A percentile compares a stretch with the other conserved stretches of the same genome.
Evolutionary conservation across 2,888 invertebrate genomes (phyloP).

Genomic region (Phyllotreta striolata): DNA sequence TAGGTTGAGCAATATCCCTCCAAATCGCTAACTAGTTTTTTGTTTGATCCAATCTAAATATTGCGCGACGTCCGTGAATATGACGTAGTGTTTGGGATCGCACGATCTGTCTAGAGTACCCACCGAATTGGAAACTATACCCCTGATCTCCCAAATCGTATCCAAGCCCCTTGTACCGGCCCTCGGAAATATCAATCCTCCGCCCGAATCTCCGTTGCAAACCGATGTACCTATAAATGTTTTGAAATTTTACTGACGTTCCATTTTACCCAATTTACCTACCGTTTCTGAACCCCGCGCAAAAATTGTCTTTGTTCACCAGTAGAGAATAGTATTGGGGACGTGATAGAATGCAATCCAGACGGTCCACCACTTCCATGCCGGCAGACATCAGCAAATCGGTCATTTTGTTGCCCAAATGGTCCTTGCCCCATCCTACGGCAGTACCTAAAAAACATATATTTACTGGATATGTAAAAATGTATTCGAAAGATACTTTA

Average conservation of each 20-base stretch:
- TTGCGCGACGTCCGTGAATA: conserved; percentile 69
- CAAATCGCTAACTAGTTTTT: neutral
- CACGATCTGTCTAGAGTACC: conserved; percentile 67
- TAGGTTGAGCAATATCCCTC: neutral
- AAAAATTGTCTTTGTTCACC: conserved; percentile 66
- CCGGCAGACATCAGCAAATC: conserved; percentile 65
- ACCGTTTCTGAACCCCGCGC: conserved; percentile 62
- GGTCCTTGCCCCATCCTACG: conserved; percentile 65
- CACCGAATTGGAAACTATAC: conserved; percentile 67
- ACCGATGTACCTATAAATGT: conserved; percentile 64
- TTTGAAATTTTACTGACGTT: conserved; percentile 10
- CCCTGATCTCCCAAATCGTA: conserved; percentile 57
- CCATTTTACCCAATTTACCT: conserved; percentile 18
- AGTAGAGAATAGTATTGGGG: conserved; percentile 68
- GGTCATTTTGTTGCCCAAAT: conserved; percentile 65
- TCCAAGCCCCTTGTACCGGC: conserved; percentile 42
- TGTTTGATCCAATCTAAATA: conserved; percentile 54
- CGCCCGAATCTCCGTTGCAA: conserved; percentile 63
- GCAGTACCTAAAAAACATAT: conserved; percentile 49
- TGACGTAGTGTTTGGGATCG: conserved; percentile 69
- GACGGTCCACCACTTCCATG: conserved; percentile 69
- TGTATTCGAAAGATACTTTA: conserved; percentile 27
- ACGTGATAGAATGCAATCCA: conserved; percentile 68
- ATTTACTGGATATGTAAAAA: neutral
- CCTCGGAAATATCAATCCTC: conserved; percentile 59